phyloP scores from a whole-genome alignment of 2,888 invertebrate genomes.

The Mantis religiosa region DNA sequence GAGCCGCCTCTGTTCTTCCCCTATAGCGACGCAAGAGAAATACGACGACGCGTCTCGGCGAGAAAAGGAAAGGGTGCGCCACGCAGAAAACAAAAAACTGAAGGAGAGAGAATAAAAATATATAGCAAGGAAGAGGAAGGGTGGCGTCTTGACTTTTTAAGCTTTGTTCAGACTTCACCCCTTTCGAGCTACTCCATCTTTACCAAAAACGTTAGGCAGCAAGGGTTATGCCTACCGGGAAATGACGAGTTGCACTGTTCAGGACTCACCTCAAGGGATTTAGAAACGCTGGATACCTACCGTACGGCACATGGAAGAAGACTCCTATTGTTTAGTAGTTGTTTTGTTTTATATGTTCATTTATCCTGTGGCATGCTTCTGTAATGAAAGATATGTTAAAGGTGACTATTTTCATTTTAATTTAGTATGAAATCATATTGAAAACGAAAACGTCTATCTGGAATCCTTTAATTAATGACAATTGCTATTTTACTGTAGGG shows the following conservation, averaged over 20 bases:
- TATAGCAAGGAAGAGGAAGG: not conserved
- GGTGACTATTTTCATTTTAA: too few species aligned
- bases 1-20: not conserved
- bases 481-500: too few species aligned
- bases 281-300: not conserved
- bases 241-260: not conserved
- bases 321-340: too few species aligned
- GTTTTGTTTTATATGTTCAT: too few species aligned
- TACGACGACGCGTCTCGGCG: not conserved
- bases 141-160: slow-evolving; percentile 3
- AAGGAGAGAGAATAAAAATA: not conserved
- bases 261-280: not conserved
- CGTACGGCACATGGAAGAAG: not conserved
- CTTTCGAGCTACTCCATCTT: not conserved
- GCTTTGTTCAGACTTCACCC: slow-evolving; percentile 3
- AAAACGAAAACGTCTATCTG: too few species aligned
- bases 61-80: not conserved
- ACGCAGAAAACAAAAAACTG: not conserved
- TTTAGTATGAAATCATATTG: too few species aligned
- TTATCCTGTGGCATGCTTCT: too few species aligned
- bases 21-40: not conserved
- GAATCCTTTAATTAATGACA: too few species aligned
- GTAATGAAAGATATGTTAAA: too few species aligned
- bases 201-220: not conserved
- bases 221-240: not conserved